phyloP scores from a whole-genome alignment of 2,888 invertebrate genomes.

The Pristionchus arcanus region DNA sequence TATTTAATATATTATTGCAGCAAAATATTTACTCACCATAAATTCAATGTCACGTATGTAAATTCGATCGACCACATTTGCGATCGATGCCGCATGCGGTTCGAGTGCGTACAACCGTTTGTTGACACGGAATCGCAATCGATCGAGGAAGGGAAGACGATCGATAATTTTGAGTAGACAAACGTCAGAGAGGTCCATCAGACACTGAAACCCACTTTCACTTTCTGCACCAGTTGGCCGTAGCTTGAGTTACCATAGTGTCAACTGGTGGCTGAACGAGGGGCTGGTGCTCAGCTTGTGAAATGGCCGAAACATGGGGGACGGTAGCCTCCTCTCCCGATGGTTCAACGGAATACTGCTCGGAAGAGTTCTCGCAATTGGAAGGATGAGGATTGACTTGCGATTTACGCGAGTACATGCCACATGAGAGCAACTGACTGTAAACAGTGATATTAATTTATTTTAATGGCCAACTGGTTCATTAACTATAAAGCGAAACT shows the following conservation, averaged over 20 bases:
- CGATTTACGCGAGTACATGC: background rate
- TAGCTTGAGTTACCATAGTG: too few species aligned
- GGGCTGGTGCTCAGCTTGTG: too few species aligned
- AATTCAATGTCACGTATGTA: too few species aligned
- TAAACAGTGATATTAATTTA: background rate
- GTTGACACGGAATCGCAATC: background rate
- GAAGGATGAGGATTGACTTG: background rate
- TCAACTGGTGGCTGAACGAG: background rate
- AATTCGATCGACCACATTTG: background rate
- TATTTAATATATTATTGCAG: too few species aligned
- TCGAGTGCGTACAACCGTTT: background rate
- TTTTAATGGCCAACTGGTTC: background rate
- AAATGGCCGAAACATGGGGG: too few species aligned
- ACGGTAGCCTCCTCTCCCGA: background rate
- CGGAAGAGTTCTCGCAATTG: background rate
- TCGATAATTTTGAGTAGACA: constrained; percentile 16
- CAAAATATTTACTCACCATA: too few species aligned
- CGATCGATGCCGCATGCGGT: background rate
- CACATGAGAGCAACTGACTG: background rate
- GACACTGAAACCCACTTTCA: background rate
- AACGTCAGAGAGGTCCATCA: constrained; percentile 6
- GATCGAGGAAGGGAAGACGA: background rate
- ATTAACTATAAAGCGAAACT: background rate
- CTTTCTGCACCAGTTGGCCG: too few species aligned
- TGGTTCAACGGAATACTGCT: too few species aligned